phyloP scores from a whole-genome alignment of 2,888 invertebrate species.

The Andrena dorsata region DNA sequence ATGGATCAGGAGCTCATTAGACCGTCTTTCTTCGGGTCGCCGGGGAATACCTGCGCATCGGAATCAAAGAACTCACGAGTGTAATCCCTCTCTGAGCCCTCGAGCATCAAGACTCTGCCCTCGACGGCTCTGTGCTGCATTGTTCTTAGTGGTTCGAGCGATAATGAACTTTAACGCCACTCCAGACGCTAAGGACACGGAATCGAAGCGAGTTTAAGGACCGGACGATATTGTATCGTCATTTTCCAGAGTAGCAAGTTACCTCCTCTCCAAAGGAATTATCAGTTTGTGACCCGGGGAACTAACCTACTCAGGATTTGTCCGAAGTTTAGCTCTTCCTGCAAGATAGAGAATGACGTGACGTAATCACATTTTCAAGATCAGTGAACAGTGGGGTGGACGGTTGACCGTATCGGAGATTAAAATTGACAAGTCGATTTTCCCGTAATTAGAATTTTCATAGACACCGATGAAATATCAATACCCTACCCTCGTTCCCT shows the following conservation, averaged over 20 bases:
- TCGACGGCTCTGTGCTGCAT: too few species aligned
- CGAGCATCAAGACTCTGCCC: too few species aligned
- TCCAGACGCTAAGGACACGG: neutral
- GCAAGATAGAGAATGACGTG: conserved; percentile 6
- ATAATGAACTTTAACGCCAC: neutral
- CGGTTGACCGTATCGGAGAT: neutral
- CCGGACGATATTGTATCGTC: conserved; percentile 4
- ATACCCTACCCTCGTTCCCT: too few species aligned
- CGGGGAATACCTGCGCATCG: too few species aligned
- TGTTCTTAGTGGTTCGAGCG: neutral
- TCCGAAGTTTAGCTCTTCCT: conserved; percentile 11
- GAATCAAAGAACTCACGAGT: too few species aligned
- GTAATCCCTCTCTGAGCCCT: too few species aligned
- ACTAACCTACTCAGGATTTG: conserved; percentile 37
- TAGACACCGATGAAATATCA: too few species aligned
- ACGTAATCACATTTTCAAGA: conserved; percentile 4
- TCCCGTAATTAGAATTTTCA: neutral
- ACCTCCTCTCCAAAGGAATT: conserved; percentile 34
- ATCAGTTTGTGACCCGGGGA: conserved; percentile 20
- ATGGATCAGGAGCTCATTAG: too few species aligned
- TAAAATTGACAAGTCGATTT: neutral
- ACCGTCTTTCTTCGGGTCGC: too few species aligned
- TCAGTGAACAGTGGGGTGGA: neutral
- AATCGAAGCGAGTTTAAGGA: conserved; percentile 7
- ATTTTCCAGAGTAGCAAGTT: conserved; percentile 43